Base-by-base conservation (phyloP, 2,113 vertebrate species). In the Ifrita kowaldi region DNA sequence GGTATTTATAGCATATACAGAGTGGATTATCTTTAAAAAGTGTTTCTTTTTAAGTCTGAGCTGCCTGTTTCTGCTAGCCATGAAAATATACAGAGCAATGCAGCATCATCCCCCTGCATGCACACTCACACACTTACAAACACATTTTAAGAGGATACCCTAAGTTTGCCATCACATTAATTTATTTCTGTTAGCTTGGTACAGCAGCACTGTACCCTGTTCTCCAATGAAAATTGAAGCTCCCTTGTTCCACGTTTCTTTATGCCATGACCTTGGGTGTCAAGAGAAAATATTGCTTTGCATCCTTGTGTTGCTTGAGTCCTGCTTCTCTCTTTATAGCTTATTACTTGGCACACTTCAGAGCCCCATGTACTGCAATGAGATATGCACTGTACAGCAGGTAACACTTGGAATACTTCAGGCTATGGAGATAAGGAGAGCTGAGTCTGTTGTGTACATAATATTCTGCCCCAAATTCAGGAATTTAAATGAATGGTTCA, bases 241-340 rank as follows among this genome's bases (percentile, higher is more conserved):
- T 97, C 69, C 41, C 87, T 95, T 89, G 64, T 97, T 79, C 95
- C 71, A 57, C 6, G 14, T 85, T 96, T 97, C 96, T 96, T 93
- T 90, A 78, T 76, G 79, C 94, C 53, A 26, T 82, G 95, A 97
- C 98, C 98, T 98, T 98, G 98, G 41, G 73, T 98, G 97, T 98
- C 98, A 98, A 95, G 84, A 96, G 96, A 93, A 98, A 98, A 98
- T 98, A 98, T 97, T 92, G 96, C 96, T 96, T 95, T 92, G 94
- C 79, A 90, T 97, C 96, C 77, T 92, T 79, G 47, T 87, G 94
- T 91, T 96, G 70, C 76, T 97, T 97, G 95, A 89, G 95, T 96
- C 96, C 97, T 97, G 89, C 93, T 91, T 95, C 84, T 96, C 86
- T 96, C 95, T 95, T 97, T 96, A 93, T 84, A 92, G 95, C 96